Evolutionary conservation across 2,888 invertebrate species (phyloP).

Genomic region (Orchestes rusci): DNA sequence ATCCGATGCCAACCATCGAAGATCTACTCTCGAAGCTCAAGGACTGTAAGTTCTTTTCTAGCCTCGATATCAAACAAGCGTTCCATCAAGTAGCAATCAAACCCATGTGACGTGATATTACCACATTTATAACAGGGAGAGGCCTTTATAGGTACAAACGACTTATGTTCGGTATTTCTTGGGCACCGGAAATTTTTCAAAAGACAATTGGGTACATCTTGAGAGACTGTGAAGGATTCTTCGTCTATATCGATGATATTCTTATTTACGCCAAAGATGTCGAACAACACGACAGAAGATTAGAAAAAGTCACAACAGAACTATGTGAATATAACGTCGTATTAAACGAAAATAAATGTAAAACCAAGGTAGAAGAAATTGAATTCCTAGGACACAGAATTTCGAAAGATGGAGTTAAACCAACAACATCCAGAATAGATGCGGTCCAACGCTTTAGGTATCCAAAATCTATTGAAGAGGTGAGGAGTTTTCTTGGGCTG

Average conservation of each 20-base stretch:
- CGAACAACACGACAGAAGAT: neutral
- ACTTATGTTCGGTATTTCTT: slow-evolving; percentile 2
- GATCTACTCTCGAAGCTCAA: slow-evolving; percentile 8
- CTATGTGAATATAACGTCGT: slow-evolving; percentile 10
- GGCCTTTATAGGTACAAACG: too few species aligned
- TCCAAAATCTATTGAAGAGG: slow-evolving; percentile 8
- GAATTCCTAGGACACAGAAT: slow-evolving; percentile 13
- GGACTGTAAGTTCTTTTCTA: slow-evolving; percentile 9
- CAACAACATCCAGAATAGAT: too few species aligned
- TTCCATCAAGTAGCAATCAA: slow-evolving; percentile 1
- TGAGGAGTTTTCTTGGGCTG: too few species aligned
- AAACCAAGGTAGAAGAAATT: slow-evolving; percentile 6
- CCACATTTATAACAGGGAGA: slow-evolving; percentile 1
- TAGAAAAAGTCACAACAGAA: neutral
- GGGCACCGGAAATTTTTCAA: slow-evolving; percentile 1
- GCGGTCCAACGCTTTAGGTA: slow-evolving; percentile 9
- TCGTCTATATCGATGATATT: neutral
- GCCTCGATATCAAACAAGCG: slow-evolving; percentile 14
- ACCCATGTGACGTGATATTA: neutral
- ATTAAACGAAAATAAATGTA: slow-evolving; percentile 9
- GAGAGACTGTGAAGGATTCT: neutral
- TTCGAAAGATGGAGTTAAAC: too few species aligned
- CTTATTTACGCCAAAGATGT: neutral
- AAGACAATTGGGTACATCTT: neutral
- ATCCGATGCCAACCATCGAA: slow-evolving; percentile 13